Conservation (phyloP, 2,113 vertebrate species). For the Actenoides hombroni region DNA sequence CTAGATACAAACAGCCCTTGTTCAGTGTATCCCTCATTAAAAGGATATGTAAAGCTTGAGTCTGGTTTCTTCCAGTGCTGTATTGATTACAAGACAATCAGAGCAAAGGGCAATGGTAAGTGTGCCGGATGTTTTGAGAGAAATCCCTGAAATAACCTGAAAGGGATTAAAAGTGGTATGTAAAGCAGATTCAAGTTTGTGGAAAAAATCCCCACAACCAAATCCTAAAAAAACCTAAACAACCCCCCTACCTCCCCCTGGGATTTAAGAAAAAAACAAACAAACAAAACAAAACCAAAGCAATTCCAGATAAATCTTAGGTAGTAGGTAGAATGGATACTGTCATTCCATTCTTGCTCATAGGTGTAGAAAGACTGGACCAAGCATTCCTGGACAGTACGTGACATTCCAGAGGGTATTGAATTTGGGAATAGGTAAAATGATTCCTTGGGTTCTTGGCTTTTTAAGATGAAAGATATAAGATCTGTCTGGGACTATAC, state of each 20-base stretch:
- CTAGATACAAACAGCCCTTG: neutral
- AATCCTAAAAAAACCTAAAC: neutral
- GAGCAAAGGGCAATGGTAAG: neutral
- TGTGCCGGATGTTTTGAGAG: neutral
- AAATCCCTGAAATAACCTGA: neutral
- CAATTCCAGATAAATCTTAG: neutral
- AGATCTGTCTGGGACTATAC: neutral
- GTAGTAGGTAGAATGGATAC: no score
- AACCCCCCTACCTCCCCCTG: no score
- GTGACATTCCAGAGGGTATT: neutral
- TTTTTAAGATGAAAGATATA: neutral
- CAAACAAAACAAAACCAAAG: neutral
- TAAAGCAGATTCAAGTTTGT: neutral
- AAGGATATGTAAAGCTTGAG: neutral
- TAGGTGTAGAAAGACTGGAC: fast-evolving
- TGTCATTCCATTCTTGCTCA: neutral
- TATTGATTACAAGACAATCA: neutral
- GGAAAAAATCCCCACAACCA: neutral
- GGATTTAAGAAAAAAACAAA: neutral
- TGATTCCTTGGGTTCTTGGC: neutral
- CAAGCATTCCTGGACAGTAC: neutral
- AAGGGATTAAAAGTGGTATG: neutral
- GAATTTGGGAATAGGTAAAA: neutral
- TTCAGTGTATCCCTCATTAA: neutral
- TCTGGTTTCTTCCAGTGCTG: neutral